phyloP scores from a whole-genome alignment of 2,888 invertebrate genomes.

The Clitarchus hookeri region DNA sequence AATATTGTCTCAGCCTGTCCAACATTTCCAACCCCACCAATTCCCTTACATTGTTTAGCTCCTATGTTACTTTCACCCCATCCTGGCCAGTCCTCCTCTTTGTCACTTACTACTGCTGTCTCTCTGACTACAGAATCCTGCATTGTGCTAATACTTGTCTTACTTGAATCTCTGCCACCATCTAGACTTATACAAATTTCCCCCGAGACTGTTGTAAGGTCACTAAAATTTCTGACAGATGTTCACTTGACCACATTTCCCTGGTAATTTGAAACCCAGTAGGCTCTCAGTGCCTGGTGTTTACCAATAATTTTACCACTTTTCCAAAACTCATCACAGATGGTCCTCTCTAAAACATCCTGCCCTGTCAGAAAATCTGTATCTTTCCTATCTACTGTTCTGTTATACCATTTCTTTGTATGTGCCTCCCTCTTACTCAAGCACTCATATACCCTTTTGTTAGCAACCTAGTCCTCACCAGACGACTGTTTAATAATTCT shows the following conservation, averaged over 20 bases:
- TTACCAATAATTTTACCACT: background rate
- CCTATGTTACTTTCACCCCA: background rate
- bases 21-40: background rate
- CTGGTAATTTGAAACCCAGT: background rate
- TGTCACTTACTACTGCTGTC: background rate
- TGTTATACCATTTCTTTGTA: background rate
- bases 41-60: background rate
- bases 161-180: background rate
- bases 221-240: background rate
- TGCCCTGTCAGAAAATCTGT: background rate
- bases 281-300: background rate
- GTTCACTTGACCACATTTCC: background rate
- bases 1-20: background rate
- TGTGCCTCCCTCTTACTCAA: background rate
- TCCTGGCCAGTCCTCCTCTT: background rate
- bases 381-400: background rate
- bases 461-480: background rate
- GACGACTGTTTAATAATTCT: conserved; percentile 2
- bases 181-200: background rate
- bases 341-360: background rate
- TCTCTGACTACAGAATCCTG: background rate
- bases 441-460: background rate
- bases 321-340: background rate
- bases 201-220: background rate
- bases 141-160: background rate